Base-by-base conservation (phyloP, 2,113 vertebrate genomes). In the Narcine bancroftii region DNA sequence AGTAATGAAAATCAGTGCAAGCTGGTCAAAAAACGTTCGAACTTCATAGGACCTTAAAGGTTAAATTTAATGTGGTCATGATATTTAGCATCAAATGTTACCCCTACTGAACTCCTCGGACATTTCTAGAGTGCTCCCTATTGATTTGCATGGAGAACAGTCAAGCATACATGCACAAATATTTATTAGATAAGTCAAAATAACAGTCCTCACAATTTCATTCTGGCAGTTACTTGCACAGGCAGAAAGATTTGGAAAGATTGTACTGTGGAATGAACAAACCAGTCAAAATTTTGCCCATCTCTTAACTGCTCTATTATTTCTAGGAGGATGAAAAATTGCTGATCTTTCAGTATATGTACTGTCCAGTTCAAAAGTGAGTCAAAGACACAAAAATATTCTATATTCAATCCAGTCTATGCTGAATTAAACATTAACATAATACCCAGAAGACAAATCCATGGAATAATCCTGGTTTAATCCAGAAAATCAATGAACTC, bases 251-350 rank as follows among this genome's bases (percentile, higher is more conserved):
- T 47, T 47, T 29, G 21, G 47, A 81, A 26, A 53, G 50, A 33
- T 81, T 81, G 77, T 47, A 81, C 47, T 50, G 50, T 81, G 77
- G 47, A 81, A 39, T 79, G n/a, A 79, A 75, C 39, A 77, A 81
- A 11, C 26, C 0, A 47, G 21, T 39, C 42, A 47, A 81, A 81
- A 81, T 81, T 81, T 53, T 60, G 11, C 7, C 77, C 47, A 50
- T 53, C 26, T 50, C 77, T 33, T 53, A 33, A 53, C 47, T 53
- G 29, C 9, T 26, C 56, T 60, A 60, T 60, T 6, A 60, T 60
- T 60, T 6, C 56, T 24, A 24, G 24, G 21, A 81, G 77, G 45
- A n/a, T n/a, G n/a, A n/a, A n/a, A n/a, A n/a, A n/a, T n/a, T n/a
- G n/a, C 9, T 17, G 39, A 6, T 77, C 39, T 21, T 17, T 56